Conservation (phyloP, 2,888 invertebrate species). For the Choristoneura rosaceana region DNA sequence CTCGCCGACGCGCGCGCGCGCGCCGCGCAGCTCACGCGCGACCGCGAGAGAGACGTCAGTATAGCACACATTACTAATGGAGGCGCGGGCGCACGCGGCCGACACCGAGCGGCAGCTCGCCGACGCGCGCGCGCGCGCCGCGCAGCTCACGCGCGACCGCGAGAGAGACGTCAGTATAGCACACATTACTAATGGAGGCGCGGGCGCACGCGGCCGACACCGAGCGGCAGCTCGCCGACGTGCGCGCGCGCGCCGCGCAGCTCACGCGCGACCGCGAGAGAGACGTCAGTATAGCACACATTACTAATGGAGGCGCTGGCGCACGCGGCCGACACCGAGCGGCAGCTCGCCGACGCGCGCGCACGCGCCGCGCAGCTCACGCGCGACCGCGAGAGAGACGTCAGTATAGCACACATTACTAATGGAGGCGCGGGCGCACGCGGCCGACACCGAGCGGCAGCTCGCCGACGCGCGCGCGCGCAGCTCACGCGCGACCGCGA, state of each 20-base stretch:
- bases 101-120: slow-evolving; percentile 89
- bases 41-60: slow-evolving; percentile 86
- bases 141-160: slow-evolving; percentile 87
- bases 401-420: slow-evolving; percentile 56
- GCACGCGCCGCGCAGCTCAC: slow-evolving; percentile 87
- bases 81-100: slow-evolving; percentile 87
- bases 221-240: slow-evolving; percentile 88
- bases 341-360: slow-evolving; percentile 88
- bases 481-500: slow-evolving; percentile 87
- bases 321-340: slow-evolving; percentile 88
- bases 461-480: slow-evolving; percentile 88
- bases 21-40: slow-evolving; percentile 87
- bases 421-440: slow-evolving; percentile 87
- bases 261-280: slow-evolving; percentile 88
- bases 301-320: slow-evolving; percentile 81
- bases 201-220: slow-evolving; percentile 88
- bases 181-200: slow-evolving; percentile 74
- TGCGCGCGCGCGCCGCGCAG: slow-evolving; percentile 87
- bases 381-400: slow-evolving; percentile 87
- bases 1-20: slow-evolving; percentile 88
- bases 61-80: not conserved
- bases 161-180: slow-evolving; percentile 84
- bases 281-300: slow-evolving; percentile 75
- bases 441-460: slow-evolving; percentile 89
- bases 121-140: slow-evolving; percentile 87